These are phyloP conservation scores for Meloidogyne chitwoodi DNA, from an alignment of 1,140 invertebrate genomes.

Conservation along the genomic window DNA sequence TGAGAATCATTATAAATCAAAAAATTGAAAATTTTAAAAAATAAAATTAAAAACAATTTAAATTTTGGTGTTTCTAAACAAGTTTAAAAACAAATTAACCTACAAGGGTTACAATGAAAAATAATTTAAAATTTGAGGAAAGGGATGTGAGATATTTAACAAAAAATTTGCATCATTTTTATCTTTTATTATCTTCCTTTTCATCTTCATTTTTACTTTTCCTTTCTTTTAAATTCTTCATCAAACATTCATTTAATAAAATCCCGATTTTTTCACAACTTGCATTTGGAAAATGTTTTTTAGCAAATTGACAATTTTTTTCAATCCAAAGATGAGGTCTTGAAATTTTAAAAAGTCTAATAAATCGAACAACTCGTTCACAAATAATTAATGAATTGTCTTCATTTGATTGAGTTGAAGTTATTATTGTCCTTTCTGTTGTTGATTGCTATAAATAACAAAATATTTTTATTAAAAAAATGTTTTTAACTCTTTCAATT, in stretches of 20 bases:
- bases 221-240: neutral
- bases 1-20: too few relatives aligned
- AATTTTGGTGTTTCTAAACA: too few relatives aligned
- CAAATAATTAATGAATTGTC: neutral
- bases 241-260: constrained; percentile 8
- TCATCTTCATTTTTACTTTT: neutral
- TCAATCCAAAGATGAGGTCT: constrained; percentile 7
- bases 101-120: too few relatives aligned
- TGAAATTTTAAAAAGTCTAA: constrained; percentile 4
- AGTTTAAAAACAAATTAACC: too few relatives aligned
- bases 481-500: neutral
- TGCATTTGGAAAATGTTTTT: constrained; percentile 17
- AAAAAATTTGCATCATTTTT: too few relatives aligned
- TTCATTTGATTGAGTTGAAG: neutral
- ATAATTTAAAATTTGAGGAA: too few relatives aligned
- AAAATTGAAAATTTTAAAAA: too few relatives aligned
- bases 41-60: too few relatives aligned
- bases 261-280: constrained; percentile 1
- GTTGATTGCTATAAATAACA: neutral
- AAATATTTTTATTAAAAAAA: neutral
- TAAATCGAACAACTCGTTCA: neutral
- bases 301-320: constrained; percentile 14
- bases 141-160: too few relatives aligned
- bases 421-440: neutral
- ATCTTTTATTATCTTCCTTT: neutral